Evolutionary conservation across 2,797 vertebrate species (phyloP).

Genomic region (Diplodus sargus): DNA sequence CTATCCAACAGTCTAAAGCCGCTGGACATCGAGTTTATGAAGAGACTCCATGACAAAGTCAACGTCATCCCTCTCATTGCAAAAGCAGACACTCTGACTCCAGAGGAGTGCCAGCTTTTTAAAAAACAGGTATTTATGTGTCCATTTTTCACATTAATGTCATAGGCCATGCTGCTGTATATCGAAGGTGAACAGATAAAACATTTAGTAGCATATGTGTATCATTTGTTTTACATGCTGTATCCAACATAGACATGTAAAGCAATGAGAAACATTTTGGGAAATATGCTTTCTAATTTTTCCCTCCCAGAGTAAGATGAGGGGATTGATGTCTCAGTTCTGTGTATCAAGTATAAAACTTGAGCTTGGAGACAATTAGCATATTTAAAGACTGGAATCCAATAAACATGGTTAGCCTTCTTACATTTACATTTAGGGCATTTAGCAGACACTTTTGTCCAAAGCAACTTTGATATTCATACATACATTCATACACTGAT

Average conservation of each 20-base stretch:
- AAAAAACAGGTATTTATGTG: conserved; percentile 85
- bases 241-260: neutral
- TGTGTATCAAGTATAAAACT: no score
- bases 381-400: no score
- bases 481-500: no score
- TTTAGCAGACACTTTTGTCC: no score
- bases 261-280: neutral
- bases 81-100: conserved; percentile 88
- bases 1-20: conserved; percentile 83
- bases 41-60: conserved; percentile 89
- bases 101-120: conserved; percentile 88
- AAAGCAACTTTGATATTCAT: no score
- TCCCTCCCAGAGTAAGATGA: neutral
- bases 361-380: no score
- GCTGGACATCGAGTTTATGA: conserved; percentile 90
- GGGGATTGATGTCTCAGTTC: no score
- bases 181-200: neutral
- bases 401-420: no score
- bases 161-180: neutral
- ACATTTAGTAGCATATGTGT: neutral
- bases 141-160: neutral
- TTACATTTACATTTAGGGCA: no score
- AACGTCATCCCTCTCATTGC: conserved; percentile 90
- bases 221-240: neutral
- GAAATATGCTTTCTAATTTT: neutral